Base-by-base conservation (phyloP, 2,797 vertebrate species). In the Labeo calbasu region DNA sequence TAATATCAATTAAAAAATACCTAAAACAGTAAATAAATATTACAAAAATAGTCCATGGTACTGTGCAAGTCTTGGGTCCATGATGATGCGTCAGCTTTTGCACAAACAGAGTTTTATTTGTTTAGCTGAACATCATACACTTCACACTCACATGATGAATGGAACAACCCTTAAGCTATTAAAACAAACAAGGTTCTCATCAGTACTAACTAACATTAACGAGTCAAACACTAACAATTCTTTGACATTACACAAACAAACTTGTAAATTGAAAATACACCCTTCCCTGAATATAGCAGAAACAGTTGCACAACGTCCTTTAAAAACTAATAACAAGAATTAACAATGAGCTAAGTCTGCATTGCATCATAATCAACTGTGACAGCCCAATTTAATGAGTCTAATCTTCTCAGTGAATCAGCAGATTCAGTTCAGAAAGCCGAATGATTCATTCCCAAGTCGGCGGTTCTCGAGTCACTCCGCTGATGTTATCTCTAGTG, bases 211-310 rank as follows among this genome's bases (percentile, higher is more conserved):
- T 50, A 82, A 69, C 43, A 32, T 76, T 55, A 77, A 76, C 2
- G 0, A 21, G 14, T 57, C 19, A 83, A 77, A 57, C 43, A 8
- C n/a, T 50, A 65, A 77, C 32, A 77, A 19, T 48, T 63, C 23
- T 48, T 3, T 76, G 75, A 55, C 81, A 57, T 77, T 68, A 66
- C 14, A 68, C 51, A 53, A 77, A 83, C 50, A 83, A 57, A n/a
- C 21, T 19, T 15, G 17, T 50, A 32, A 46, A 82, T n/a, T 17
- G 43, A 66, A 23, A 43, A 82, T 25, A 25, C 15, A 66, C 2
- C 48, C 46, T 51, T 51, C 9, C 14, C 57, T 66, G 15, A 32
- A 71, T 32, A 81, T 61, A 73, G 36, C 55, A 82, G 25, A 73
- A 63, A 75, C 21, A 73, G 36, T 43, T 75, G 48, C 46, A 28